Percentiles rank a stretch among this genome's conserved stretches.
Conservation (phyloP, 2,888 invertebrate species). For the Atrina japonica region DNA sequence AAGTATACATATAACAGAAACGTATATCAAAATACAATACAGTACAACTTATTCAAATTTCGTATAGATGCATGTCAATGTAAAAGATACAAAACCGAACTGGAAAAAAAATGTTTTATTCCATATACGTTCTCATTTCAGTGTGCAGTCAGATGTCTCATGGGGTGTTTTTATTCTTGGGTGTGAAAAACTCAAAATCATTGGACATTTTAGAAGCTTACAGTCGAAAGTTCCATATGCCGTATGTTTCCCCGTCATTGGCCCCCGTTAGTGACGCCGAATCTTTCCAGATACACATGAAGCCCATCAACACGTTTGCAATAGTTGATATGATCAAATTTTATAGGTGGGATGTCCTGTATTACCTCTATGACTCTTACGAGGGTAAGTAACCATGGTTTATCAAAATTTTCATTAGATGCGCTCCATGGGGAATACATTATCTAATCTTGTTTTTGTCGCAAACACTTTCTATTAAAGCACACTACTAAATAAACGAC, state of each 20-base stretch:
- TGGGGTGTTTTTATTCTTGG: constrained; percentile 70
- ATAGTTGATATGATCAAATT: constrained; percentile 82
- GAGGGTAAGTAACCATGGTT: constrained; percentile 59
- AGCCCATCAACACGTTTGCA: constrained; percentile 87
- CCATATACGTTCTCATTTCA: constrained; percentile 54
- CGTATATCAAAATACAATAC: too few relatives aligned
- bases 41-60: too few relatives aligned
- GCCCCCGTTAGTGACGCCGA: constrained; percentile 69
- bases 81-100: too few relatives aligned
- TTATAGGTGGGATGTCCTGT: constrained; percentile 62
- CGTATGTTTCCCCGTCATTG: constrained; percentile 66
- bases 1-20: too few relatives aligned
- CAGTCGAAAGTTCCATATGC: constrained; percentile 67
- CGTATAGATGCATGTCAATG: too few relatives aligned
- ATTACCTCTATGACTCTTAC: constrained; percentile 69
- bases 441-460: too few relatives aligned
- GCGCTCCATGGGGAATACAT: too few relatives aligned
- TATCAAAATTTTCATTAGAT: too few relatives aligned
- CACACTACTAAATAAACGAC: too few relatives aligned
- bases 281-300: constrained; percentile 91
- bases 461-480: too few relatives aligned
- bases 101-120: too few relatives aligned
- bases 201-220: constrained; percentile 64
- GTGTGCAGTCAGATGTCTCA: constrained; percentile 68
- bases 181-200: constrained; percentile 61